Percentiles rank a stretch among this genome's conserved stretches.
Conservation (phyloP, 2,888 invertebrate species). For the Agonopterix subpropinquella region DNA sequence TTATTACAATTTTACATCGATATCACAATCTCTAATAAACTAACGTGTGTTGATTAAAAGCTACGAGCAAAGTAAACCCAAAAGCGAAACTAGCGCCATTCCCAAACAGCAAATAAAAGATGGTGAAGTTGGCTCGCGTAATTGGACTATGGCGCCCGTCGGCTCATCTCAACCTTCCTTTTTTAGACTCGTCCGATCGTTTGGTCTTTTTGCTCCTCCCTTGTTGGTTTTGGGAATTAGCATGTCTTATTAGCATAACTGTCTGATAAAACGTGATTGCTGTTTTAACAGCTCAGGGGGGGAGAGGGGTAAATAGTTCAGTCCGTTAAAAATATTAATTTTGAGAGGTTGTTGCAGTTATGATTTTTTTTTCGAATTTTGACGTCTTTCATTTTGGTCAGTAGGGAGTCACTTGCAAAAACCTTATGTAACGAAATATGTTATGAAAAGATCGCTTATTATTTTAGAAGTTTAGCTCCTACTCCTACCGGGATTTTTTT, state of each 20-base stretch:
- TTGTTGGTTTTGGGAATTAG: constrained; percentile 76
- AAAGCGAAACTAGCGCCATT: background rate
- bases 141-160: constrained; percentile 71
- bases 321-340: too few species aligned
- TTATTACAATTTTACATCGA: too few species aligned
- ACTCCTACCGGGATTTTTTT: too few species aligned
- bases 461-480: too few species aligned
- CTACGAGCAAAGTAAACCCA: background rate
- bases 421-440: too few species aligned
- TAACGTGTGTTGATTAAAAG: too few species aligned
- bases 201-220: constrained; percentile 44
- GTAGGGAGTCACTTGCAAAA: too few species aligned
- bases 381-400: too few species aligned
- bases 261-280: constrained; percentile 64
- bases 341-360: too few species aligned
- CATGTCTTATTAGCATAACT: constrained; percentile 74
- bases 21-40: too few species aligned
- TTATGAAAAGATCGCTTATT: too few species aligned
- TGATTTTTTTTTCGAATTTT: too few species aligned
- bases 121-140: constrained; percentile 27
- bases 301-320: background rate
- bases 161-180: constrained; percentile 43
- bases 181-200: constrained; percentile 47
- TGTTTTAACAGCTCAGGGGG: constrained; percentile 53
- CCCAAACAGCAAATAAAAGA: background rate